Evolutionary conservation across 2,113 vertebrate species (phyloP).

Genomic region (Zosterops borbonicus): DNA sequence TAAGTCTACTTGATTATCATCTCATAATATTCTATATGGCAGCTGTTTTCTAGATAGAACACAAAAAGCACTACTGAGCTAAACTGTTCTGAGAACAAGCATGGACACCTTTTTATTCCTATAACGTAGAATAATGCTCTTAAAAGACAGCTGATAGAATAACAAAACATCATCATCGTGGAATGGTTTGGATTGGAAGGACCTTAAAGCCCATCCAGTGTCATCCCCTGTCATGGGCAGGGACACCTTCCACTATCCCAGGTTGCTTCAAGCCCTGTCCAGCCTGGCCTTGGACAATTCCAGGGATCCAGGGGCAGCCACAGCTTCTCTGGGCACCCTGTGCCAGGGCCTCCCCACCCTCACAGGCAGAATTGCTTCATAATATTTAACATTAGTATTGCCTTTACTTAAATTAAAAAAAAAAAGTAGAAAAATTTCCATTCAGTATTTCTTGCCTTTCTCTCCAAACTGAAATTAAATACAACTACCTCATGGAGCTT

Average conservation of each 20-base stretch:
- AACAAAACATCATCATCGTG: background rate
- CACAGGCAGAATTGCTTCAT: background rate
- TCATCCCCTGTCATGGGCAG: background rate
- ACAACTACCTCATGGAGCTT: background rate
- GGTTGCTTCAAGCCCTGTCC: rapidly evolving
- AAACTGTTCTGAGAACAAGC: background rate
- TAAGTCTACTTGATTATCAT: background rate
- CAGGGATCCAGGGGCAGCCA: background rate
- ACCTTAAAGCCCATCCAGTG: background rate
- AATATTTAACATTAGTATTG: background rate
- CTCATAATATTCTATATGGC: background rate
- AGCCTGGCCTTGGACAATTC: rapidly evolving
- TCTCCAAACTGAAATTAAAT: background rate
- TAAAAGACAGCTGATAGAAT: background rate
- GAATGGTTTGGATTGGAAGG: background rate
- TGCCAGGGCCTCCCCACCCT: background rate
- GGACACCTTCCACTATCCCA: background rate
- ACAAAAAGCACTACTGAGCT: background rate
- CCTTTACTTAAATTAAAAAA: background rate
- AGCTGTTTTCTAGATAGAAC: background rate
- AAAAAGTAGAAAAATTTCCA: background rate
- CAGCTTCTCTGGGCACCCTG: background rate
- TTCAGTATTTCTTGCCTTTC: background rate
- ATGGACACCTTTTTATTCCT: background rate
- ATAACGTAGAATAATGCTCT: background rate